Base-by-base conservation (phyloP, 2,888 invertebrate genomes). In the Melanchra persicariae region DNA sequence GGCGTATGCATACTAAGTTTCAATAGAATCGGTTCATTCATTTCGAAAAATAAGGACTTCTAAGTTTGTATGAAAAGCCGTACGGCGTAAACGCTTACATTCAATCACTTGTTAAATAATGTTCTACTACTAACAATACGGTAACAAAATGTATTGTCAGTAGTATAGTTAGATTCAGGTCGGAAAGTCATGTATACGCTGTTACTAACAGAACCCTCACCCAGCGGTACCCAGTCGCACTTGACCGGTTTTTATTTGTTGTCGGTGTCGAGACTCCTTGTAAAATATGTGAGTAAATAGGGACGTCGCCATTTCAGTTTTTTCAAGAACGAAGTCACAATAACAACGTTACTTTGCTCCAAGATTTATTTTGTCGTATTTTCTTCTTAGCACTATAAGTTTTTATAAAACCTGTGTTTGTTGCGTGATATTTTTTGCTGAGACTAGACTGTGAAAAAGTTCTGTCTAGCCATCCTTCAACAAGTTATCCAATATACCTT, bases 401-500 rank as follows among this genome's bases (percentile, higher is more conserved):
- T 79, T 68, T 70, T 70, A 72, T 62, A 70, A 66, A 60, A 63
- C 47, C 37, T 45, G 22, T 65, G 59, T 65, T 54, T 57, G 24
- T 6, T 59, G 24, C 10, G 24, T 47, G 43, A 71, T 49, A 60
- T 69, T 79, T 74, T 61, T 64, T 59, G 24, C 22, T 55, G 40
- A 65, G 43, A 63, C 70, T 77, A 79, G 58, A 71, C 47, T 64
- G 43, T 55, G 59, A 61, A 76, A 74, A 76, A 57, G n/a, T 40
- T 68, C 15, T 58, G 73, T 84, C 77, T 71, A 72, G 67, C 40
- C 60, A 70, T 82, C 34, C 60, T 75, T 72, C 58, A 77, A 76
- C 80, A 87, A 87, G 74, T 85, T 87, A 85, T 87, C 79, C 84
- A 88, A 89, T 89, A 87, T 87, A 81, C 83, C 68, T 75, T 57